A percentile compares a stretch with the other conserved stretches of the same genome.
Evolutionary conservation across 2,888 invertebrate species (phyloP).

Genomic region (Idaea aversata): DNA sequence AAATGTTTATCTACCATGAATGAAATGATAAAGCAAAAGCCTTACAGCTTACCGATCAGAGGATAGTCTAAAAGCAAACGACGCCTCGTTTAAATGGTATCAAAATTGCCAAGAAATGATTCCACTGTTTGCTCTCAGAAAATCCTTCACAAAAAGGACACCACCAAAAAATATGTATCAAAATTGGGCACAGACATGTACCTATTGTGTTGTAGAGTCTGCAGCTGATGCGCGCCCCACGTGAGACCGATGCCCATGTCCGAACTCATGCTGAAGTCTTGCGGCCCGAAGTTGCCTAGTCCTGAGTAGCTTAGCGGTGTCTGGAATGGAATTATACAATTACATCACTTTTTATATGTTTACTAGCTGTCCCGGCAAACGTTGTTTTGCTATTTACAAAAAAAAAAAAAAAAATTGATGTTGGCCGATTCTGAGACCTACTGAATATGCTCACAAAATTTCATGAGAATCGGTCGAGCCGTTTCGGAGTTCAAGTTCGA

Average conservation of each 20-base stretch:
- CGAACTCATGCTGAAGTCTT: conserved; percentile 88
- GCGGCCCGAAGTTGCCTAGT: conserved; percentile 85
- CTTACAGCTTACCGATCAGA: not conserved
- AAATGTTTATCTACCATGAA: not conserved
- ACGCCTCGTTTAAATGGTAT: not conserved
- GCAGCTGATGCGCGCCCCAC: conserved; percentile 86
- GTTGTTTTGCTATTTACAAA: too few relatives aligned
- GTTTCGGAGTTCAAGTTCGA: too few relatives aligned
- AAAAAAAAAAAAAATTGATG: too few relatives aligned
- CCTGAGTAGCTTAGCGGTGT: conserved; percentile 82
- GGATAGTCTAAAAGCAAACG: not conserved
- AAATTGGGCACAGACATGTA: conserved; percentile 78
- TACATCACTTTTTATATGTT: not conserved
- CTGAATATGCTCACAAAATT: too few relatives aligned
- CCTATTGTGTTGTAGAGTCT: conserved; percentile 86
- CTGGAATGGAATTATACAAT: conserved; percentile 58
- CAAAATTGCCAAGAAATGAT: not conserved
- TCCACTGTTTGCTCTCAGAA: not conserved
- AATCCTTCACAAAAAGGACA: not conserved
- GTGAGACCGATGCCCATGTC: conserved; percentile 86
- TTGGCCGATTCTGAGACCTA: too few relatives aligned
- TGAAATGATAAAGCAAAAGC: not conserved
- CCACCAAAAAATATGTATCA: conserved; percentile 32
- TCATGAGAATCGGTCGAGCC: too few relatives aligned
- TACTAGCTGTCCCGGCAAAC: too few relatives aligned